Base-by-base conservation (phyloP, 1,140 invertebrate genomes). In the Vollenhovia emeryi region DNA sequence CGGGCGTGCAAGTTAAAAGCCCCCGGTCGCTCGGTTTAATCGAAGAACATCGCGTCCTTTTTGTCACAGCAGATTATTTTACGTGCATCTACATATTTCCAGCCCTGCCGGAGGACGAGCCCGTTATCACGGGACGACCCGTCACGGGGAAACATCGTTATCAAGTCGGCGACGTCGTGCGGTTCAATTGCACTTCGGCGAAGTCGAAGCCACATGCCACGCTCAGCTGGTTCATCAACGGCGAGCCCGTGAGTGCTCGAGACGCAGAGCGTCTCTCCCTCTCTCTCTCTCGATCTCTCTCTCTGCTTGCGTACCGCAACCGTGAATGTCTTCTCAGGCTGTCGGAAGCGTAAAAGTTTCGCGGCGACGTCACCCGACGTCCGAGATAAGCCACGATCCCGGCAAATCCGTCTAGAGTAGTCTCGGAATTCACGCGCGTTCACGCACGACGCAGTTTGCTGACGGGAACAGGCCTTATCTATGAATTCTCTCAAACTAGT, bases 161-260 rank as follows among this genome's bases (percentile, higher is more conserved):
- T 94, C 96, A 96, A 89, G 95, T 96, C 62, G 96, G 96, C 52
- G 97, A 97, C 85, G 94, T 94, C 78, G 96, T 97, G 5, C 93
- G 95, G 60, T 95, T 97, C 88, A 97, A 97, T 92, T 97, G 97
- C 92, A 97, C 96, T 18, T 97, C 96, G 15, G 95, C 95, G 2
- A 95, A 96, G 84, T 97, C 97, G 40, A 96, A 96, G 88, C 97
- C 97, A 55, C 96, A 97, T 11, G 96, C 97, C n/a, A 95, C 95
- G 55, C 95, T 97, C 40, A 95, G 95, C 24, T 98, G 97, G 97
- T 97, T 96, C 92, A 96, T 98, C 89, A 97, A 98, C 91, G 96
- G 96, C 30, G 96, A 97, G 69, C 95, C 95, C 82, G 97, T 96
- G 95, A 94, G 94, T 93, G 43, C 43, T 80, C 59, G 57, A 57